phyloP scores from a whole-genome alignment of 2,113 vertebrate species.

The Thoracochromis brauschi region DNA sequence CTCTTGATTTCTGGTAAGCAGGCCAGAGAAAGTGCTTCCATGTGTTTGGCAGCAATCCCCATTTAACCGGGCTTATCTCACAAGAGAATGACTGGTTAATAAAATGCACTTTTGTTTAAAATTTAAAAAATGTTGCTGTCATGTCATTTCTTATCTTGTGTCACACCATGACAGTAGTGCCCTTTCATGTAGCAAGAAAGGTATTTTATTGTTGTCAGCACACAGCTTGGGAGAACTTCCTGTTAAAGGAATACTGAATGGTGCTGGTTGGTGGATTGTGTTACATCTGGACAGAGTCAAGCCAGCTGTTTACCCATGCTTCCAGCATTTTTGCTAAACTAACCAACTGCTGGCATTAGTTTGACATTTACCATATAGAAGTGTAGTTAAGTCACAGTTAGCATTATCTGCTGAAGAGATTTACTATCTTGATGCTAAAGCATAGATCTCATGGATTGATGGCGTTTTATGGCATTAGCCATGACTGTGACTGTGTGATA shows the following conservation, averaged over 20 bases:
- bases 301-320: not conserved
- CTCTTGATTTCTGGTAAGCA: conserved; percentile 31
- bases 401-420: not conserved
- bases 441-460: not conserved
- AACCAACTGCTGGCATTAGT: not conserved
- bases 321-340: not conserved
- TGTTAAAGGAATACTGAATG: not conserved
- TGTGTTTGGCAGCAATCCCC: conserved; percentile 30
- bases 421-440: not conserved
- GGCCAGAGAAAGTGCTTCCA: conserved; percentile 50
- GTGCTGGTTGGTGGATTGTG: not conserved
- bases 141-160: not conserved
- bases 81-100: not conserved
- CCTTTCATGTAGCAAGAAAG: not conserved
- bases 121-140: not conserved
- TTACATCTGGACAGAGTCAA: not conserved
- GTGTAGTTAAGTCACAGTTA: not conserved
- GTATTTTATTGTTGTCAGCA: not conserved
- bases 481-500: not conserved
- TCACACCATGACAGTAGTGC: not conserved
- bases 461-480: not conserved
- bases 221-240: not conserved
- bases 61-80: not conserved
- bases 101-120: not conserved
- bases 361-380: not conserved